Evolutionary conservation across 2,888 invertebrate species (phyloP), one percentile per base, ranked within the genome.

Genomic region (Allacma fusca): DNA sequence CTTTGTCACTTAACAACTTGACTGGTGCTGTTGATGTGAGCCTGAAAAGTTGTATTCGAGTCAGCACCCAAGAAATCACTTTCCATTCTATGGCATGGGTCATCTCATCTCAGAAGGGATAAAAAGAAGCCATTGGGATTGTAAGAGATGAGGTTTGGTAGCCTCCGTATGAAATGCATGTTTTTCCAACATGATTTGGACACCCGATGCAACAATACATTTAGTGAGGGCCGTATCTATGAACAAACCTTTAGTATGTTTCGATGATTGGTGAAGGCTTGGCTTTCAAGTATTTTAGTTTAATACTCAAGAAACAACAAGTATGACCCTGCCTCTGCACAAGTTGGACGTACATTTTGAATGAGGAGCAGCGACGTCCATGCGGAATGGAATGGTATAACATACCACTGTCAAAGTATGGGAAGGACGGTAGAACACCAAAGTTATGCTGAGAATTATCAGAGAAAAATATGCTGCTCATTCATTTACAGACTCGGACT

Each of bases 1-100:
- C 68, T 69, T 28, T 74, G 74, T 77, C 79, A 79, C 76, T 77
- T 79, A 79, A 76, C 79, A 77, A 74, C 69, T 70, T 68, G 79
- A 76, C 76, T 76, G 64, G 69, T 78, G 68, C 65, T 75, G 74
- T 65, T 74, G 75, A 75, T 67, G 28, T 40, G 50, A 43, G 28
- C 43, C 26, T 67, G 44, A 75, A 75, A 75, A 75, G 64, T 24
- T 64, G 64, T 65, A 65, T 75, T 65, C 50, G 65, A 75, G 75
- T 75, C 75, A 75, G 67, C 75, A 75, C 65, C 67, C 50, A 65
- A 50, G 67, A 21, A 74, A 57, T 34, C 67, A 67, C 68, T 67
- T 67, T 62, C 28, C 28, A 12, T 24, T 62, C 21, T 34, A 34
- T 68, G 68, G 40, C 68, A 68, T 29, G 72, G 72, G 72, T 72